Evolutionary conservation across 1,140 invertebrate species (phyloP), one percentile per base, ranked within the genome.

Genomic region (Bombus ignitus): DNA sequence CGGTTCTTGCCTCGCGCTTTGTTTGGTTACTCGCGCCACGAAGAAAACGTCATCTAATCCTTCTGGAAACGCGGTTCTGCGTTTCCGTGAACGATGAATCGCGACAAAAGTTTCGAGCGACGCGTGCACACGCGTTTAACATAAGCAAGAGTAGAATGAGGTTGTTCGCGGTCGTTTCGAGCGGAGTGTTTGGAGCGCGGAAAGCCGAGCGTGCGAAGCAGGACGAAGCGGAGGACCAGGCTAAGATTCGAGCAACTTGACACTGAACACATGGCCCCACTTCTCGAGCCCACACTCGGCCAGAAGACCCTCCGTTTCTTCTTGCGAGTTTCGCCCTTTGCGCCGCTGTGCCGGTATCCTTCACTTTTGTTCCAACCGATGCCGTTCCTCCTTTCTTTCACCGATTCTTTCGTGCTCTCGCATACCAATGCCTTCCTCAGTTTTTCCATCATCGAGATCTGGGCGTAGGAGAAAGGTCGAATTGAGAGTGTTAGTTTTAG

Each of bases 201-300:
- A 90, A 70, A 71, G 65, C 18, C 65, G 47, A 70, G 81, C 66
- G 81, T 66, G 66, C 78, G 70, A 86, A 84, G 85, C 65, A 53
- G 78, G 79, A 83, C 62, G 78, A 73, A 84, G 68, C 62, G 72
- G 85, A 87, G 82, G 87, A 90, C 73, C 82, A 72, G 76, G 81
- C 80, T 76, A 87, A 93, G 87, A 79, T 90, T 91, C 92, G 88
- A 90, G 93, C 92, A 94, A 93, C 92, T 93, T 94, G 93, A 94
- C 93, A 93, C 93, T 93, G 86, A 94, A 94, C 93, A 94, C 92
- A 94, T 94, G 93, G 93, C 93, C 90, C 91, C 92, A 92, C 92
- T 93, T 93, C 91, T 93, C 92, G 91, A 93, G 91, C 91, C 88
- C 87, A 93, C 93, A 93, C 93, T 93, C 92, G 90, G 89, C 91